Percentiles rank a stretch among this genome's conserved stretches.
These are phyloP conservation scores for Drosophila simulans DNA, from an alignment of 1,140 invertebrate species.

Conservation along the genomic window DNA sequence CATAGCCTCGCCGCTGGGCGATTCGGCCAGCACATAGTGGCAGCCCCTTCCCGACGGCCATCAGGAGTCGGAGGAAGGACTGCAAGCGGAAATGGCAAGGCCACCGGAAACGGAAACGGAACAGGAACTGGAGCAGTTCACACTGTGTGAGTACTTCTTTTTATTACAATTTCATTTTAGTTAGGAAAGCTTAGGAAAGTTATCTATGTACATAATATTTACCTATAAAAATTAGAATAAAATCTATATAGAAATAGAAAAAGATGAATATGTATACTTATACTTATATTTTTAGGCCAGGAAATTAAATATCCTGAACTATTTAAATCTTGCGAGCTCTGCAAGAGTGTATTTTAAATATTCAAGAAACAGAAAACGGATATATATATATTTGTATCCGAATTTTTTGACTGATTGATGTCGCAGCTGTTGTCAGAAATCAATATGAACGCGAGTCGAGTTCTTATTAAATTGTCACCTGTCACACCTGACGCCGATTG, in stretches of 20 bases:
- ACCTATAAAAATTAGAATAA: background rate
- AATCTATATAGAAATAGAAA: background rate
- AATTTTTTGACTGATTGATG: slow-evolving; percentile 37
- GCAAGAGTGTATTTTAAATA: background rate
- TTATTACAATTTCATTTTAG: background rate
- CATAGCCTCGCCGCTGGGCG: slow-evolving; percentile 84
- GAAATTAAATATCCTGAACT: background rate
- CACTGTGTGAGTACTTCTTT: slow-evolving; percentile 67
- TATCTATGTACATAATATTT: background rate
- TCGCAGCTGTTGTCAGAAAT: slow-evolving; percentile 25
- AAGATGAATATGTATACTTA: too few relatives aligned
- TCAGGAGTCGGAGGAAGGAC: slow-evolving; percentile 13
- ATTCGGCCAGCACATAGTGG: slow-evolving; percentile 83
- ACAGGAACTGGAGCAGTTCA: slow-evolving; percentile 7
- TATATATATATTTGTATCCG: background rate
- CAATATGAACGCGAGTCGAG: slow-evolving; percentile 58
- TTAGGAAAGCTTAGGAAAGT: background rate
- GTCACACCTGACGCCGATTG: slow-evolving; percentile 61
- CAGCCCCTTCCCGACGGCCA: slow-evolving; percentile 35
- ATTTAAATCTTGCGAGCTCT: background rate
- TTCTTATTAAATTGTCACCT: slow-evolving; percentile 68
- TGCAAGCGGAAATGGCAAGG: background rate
- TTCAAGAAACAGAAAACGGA: background rate
- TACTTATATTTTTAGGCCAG: too few relatives aligned
- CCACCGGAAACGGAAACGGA: background rate